These are phyloP conservation scores for Onchidella celtica DNA, from an alignment of 2,888 invertebrate genomes.

Conservation along the genomic window DNA sequence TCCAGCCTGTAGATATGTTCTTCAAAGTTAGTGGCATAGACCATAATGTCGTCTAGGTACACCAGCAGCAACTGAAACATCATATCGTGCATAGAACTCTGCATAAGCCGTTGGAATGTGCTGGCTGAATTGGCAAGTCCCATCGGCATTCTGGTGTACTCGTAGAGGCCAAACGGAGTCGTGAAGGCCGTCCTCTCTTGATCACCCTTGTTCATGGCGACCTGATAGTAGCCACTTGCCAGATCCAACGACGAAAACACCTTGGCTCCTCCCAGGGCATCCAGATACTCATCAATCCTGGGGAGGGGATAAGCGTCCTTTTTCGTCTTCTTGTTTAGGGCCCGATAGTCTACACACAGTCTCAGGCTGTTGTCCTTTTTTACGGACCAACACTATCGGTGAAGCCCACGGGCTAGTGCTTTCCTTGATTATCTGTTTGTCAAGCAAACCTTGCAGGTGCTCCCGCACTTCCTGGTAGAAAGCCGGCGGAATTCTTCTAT, in stretches of 20 bases:
- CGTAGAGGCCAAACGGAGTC: slow-evolving; percentile 22
- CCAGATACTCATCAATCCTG: not conserved
- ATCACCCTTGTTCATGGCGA: slow-evolving; percentile 11
- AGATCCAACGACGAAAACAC: slow-evolving; percentile 35
- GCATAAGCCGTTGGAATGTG: slow-evolving; percentile 42
- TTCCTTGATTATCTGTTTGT: not conserved
- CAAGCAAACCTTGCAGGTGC: not conserved
- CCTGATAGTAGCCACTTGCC: not conserved
- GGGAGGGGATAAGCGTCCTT: slow-evolving; percentile 27
- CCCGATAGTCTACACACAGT: not conserved
- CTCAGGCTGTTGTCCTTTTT: too few species aligned
- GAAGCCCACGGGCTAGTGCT: not conserved
- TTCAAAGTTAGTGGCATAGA: not conserved
- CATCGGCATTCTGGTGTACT: slow-evolving; percentile 21
- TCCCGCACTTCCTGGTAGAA: not conserved
- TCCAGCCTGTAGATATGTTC: not conserved
- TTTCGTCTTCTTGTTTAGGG: not conserved
- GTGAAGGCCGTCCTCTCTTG: slow-evolving; percentile 34
- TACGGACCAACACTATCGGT: not conserved
- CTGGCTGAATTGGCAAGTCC: slow-evolving; percentile 22
- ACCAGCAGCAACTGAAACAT: slow-evolving; percentile 30
- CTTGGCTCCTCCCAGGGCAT: not conserved
- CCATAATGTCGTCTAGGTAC: not conserved
- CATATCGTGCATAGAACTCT: slow-evolving; percentile 31
- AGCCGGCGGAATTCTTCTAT: not conserved